phyloP scores from a whole-genome alignment of 2,797 vertebrate species.

The Danio kyathit region DNA sequence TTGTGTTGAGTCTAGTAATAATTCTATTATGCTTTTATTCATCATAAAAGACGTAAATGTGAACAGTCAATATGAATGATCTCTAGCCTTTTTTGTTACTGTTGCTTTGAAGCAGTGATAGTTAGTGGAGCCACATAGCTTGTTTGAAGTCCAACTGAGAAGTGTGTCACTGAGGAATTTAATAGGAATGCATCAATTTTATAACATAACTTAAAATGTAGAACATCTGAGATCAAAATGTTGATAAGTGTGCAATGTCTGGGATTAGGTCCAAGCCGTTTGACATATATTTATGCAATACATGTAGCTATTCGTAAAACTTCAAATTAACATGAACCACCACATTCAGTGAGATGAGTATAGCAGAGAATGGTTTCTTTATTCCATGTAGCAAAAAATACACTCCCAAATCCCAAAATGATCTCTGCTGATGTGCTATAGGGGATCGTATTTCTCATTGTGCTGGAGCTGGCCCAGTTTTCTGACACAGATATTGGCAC shows the following conservation, averaged over 20 bases:
- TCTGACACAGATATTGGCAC: conserved; percentile 66
- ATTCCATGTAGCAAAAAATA: conserved; percentile 51
- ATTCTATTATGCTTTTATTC: background rate
- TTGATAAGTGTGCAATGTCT: conserved; percentile 17
- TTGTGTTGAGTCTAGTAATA: background rate
- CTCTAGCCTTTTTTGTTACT: conserved; percentile 10
- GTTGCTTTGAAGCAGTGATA: conserved; percentile 26
- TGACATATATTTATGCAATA: background rate
- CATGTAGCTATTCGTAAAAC: background rate
- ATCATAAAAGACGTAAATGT: background rate
- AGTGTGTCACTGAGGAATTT: background rate
- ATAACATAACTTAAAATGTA: background rate
- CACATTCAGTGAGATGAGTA: background rate
- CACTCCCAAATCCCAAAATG: conserved; percentile 50
- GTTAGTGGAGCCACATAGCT: conserved; percentile 36
- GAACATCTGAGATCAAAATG: conserved; percentile 11
- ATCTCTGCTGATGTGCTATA: conserved; percentile 52
- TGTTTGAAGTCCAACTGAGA: background rate
- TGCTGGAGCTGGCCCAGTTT: conserved; percentile 64
- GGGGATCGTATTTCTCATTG: conserved; percentile 60
- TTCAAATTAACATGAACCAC: background rate
- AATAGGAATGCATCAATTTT: background rate
- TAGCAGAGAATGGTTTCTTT: conserved; percentile 3
- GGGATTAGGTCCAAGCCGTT: conserved; percentile 14
- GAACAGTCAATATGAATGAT: background rate